A percentile compares a stretch with the other conserved stretches of the same genome.
Evolutionary conservation across 2,797 vertebrate species (phyloP).

Genomic region (Knipowitschia caucasica): DNA sequence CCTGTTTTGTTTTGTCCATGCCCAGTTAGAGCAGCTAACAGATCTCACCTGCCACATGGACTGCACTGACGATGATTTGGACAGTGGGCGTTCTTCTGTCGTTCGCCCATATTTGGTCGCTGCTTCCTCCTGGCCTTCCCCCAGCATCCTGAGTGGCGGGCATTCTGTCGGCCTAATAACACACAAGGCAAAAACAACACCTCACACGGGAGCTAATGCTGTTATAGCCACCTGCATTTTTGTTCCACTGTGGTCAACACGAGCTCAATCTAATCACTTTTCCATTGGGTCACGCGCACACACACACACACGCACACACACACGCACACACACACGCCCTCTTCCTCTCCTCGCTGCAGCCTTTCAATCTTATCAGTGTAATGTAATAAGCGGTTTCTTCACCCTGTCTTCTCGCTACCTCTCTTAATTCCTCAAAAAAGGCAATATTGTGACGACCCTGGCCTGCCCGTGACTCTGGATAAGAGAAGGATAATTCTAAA

Average conservation of each 20-base stretch:
- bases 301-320: conserved; percentile 25
- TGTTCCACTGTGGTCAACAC: conserved; percentile 70
- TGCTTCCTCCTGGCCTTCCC: conserved; percentile 69
- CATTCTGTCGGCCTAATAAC: conserved; percentile 55
- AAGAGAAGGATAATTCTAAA: conserved; percentile 75
- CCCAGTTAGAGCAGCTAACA: conserved; percentile 13
- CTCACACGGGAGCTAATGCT: conserved; percentile 53
- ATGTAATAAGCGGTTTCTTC: conserved; percentile 76
- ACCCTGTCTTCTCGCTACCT: conserved; percentile 73
- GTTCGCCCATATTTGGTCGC: conserved; percentile 58
- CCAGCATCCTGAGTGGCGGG: conserved; percentile 59
- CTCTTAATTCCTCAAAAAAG: conserved; percentile 82
- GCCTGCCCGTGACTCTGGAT: conserved; percentile 72
- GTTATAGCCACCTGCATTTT: conserved; percentile 72
- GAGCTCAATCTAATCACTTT: conserved; percentile 73
- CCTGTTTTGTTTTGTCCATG: background rate
- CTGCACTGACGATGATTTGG: conserved; percentile 46
- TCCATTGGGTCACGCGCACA: conserved; percentile 37
- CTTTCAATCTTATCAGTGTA: conserved; percentile 80
- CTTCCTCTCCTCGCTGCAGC: conserved; percentile 47
- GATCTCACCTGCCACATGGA: conserved; percentile 76
- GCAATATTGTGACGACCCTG: conserved; percentile 75
- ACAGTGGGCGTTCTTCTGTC: conserved; percentile 61
- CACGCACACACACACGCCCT: conserved; percentile 23
- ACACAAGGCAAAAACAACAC: conserved; percentile 31